Base-by-base conservation (phyloP, 2,888 invertebrate species). In the Enchytraeus crypticus region DNA sequence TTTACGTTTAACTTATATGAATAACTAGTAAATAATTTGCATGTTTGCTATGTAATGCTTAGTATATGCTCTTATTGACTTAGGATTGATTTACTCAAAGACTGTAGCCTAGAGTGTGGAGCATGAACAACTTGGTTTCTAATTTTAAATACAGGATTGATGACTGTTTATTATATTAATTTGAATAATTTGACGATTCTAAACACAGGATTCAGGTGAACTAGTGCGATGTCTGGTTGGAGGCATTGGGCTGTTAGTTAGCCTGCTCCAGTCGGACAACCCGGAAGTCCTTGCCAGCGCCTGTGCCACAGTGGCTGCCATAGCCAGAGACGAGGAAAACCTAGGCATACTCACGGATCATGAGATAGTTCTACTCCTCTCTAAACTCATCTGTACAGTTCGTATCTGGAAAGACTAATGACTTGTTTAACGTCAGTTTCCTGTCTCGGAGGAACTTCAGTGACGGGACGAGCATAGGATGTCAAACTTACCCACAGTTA, bases 141-240 rank as follows among this genome's bases (percentile, higher is more conserved):
- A n/a, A n/a, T n/a, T n/a, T n/a, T n/a, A n/a, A n/a, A 49, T 18
- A 34, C 23, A 8, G 26, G n/a, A 21, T 27, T 51, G 5, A 51
- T 27, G 14, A 29, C n/a, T 4, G 30, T 2, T 26, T 2, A 8
- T 51, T 29, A 26, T 8, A 8, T 29, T 27, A 26, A 26, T n/a
- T 29, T 8, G 30, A 51, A 11, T 8, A 4, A 5, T 1, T 3
- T 29, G 14, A 29, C n/a, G 4, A 11, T 11, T 11, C 30, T n/a
- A 51, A n/a, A n/a, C n/a, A n/a, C 74, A 85, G 76, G 90, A 92
- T 78, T 90, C 93, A 0, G 90, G 92, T 0, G 92, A 95, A 80
- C 87, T 93, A 85, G 92, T 95, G 18, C 82, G 93, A 47, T 92
- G 92, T 66, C 89, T 95, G 74, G 93, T 95, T 0, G 95, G 95